A percentile compares a stretch with the other conserved stretches of the same genome.
These are phyloP conservation scores for Rattus norvegicus DNA, from an alignment of 2,113 vertebrate genomes.

Conservation along the genomic window DNA sequence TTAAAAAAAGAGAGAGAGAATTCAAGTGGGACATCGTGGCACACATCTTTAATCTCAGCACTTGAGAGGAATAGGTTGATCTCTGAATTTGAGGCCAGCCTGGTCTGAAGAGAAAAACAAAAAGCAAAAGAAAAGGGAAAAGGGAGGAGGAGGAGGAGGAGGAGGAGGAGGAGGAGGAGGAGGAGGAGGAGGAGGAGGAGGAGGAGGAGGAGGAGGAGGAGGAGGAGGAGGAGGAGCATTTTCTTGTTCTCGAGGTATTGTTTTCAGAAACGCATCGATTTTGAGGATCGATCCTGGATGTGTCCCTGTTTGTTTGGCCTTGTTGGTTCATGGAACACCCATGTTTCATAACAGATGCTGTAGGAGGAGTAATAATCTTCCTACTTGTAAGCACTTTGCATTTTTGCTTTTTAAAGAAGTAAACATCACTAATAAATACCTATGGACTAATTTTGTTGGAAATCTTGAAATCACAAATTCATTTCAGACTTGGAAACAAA, in stretches of 20 bases:
- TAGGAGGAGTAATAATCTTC: constrained; percentile 10
- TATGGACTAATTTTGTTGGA: background rate
- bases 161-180: rapidly evolving
- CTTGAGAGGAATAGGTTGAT: background rate
- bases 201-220: no score
- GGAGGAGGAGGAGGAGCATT: background rate
- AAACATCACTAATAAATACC: background rate
- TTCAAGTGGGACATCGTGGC: background rate
- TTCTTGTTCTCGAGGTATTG: background rate
- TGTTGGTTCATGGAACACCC: background rate
- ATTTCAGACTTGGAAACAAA: constrained; percentile 8
- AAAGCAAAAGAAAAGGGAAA: no score
- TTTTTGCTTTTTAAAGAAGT: background rate
- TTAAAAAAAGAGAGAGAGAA: background rate
- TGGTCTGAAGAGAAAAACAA: background rate
- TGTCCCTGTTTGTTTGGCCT: background rate
- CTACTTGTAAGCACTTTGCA: background rate
- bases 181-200: no score
- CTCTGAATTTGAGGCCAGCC: background rate
- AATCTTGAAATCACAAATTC: constrained; percentile 18
- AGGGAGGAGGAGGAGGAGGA: rapidly evolving
- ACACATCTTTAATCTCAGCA: background rate
- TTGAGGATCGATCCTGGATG: background rate
- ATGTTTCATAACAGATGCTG: background rate
- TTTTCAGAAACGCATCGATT: background rate